Conservation (phyloP, 2,113 vertebrate genomes). For the Indri indri region DNA sequence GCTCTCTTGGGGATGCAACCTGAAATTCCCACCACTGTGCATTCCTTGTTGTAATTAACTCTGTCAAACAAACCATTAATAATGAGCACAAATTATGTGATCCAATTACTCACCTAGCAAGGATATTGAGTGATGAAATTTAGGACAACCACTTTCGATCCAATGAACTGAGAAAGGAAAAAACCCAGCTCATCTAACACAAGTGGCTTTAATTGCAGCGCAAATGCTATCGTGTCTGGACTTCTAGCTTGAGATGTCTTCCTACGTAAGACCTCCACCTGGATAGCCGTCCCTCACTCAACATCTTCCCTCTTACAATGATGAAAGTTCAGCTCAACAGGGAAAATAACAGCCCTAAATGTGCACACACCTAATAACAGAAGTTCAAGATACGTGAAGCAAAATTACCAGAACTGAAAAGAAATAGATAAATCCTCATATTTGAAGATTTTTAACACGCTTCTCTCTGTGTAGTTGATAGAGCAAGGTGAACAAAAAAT, state of each 20-base stretch:
- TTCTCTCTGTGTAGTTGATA: background rate
- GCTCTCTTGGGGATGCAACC: background rate
- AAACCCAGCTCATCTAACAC: background rate
- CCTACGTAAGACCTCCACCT: background rate
- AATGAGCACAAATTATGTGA: background rate
- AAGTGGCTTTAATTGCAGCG: accelerated
- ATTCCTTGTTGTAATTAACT: background rate
- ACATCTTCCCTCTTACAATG: background rate
- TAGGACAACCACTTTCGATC: background rate
- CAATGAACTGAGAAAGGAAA: background rate
- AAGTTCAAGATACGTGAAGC: background rate
- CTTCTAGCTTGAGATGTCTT: background rate
- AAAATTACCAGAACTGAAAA: background rate
- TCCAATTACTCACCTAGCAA: background rate
- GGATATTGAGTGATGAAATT: background rate
- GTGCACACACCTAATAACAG: background rate
- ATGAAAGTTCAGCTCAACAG: background rate
- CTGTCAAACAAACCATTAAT: background rate
- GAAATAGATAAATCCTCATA: background rate
- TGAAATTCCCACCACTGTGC: background rate
- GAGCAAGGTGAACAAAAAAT: background rate
- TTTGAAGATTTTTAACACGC: background rate
- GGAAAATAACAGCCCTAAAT: background rate
- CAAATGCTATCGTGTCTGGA: accelerated
- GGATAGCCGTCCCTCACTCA: background rate